phyloP scores from a whole-genome alignment of 2,113 vertebrate genomes.

The Scatophagus argus region DNA sequence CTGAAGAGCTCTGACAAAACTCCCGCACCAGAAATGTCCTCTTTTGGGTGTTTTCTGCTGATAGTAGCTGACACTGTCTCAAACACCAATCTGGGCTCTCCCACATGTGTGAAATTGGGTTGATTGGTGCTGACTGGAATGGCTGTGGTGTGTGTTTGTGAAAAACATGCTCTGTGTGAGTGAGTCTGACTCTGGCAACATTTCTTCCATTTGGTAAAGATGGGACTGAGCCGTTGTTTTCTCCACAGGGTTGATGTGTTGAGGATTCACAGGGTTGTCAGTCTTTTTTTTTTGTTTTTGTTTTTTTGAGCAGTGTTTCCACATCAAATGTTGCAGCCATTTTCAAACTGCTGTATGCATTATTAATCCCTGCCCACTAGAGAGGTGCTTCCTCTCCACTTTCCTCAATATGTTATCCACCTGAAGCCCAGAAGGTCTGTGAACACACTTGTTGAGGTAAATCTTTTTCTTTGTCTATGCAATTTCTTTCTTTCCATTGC shows the following conservation, averaged over 20 bases:
- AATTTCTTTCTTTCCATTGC: neutral
- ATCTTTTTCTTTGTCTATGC: neutral
- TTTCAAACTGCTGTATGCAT: slow-evolving; percentile 9
- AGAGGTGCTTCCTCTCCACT: slow-evolving; percentile 11
- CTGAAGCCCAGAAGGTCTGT: neutral
- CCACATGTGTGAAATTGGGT: slow-evolving; percentile 12
- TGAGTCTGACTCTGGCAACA: slow-evolving; percentile 9
- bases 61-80: slow-evolving; percentile 11
- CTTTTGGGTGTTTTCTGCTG: slow-evolving; percentile 6
- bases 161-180: neutral
- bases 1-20: slow-evolving; percentile 5
- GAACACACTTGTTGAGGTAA: neutral
- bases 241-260: neutral
- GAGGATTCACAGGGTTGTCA: neutral
- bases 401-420: slow-evolving; percentile 14
- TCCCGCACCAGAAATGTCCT: neutral
- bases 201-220: slow-evolving; percentile 20
- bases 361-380: slow-evolving; percentile 7
- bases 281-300: too few species aligned
- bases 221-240: slow-evolving; percentile 10
- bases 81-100: slow-evolving; percentile 25
- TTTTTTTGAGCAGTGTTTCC: neutral
- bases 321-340: slow-evolving; percentile 10
- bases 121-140: slow-evolving; percentile 6
- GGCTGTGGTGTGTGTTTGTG: slow-evolving; percentile 4